Base-by-base conservation (phyloP, 2,113 vertebrate species). In the Aptenodytes forsteri region DNA sequence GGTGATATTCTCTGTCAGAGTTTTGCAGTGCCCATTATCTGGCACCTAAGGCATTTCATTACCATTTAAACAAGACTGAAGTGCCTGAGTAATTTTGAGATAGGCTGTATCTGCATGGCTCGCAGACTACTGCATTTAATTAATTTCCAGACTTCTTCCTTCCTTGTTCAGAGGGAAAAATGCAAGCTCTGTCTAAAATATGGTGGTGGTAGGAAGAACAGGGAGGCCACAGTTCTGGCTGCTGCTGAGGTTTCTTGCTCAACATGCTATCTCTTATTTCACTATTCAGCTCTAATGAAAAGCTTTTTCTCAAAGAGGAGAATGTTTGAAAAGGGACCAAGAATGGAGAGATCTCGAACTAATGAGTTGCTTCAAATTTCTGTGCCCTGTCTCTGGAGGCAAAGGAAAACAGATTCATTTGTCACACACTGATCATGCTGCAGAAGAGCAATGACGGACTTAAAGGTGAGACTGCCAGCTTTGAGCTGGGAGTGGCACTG, bases 11-110 rank as follows among this genome's bases (percentile, higher is more conserved):
- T 76, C 46, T 78, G 80, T 32, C 56, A 47, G 76, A 50, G 47
- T 77, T 94, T 52, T 64, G 58, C 54, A 46, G 83, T 29, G 62
- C 72, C 62, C 67, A 66, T 92, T 89, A 84, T 80, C n/a, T 50
- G 54, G 36, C 84, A 91, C 91, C 91, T 80, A 61, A 87, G 91
- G 95, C 95, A 65, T 93, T 93, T 95, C 75, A 87, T 91, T 95
- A 92, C 67, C 92, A 94, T 94, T 93, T 86, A 88, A 95, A 95
- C 16, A 26, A 77, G 70, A 44, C 36, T 62, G 70, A 88, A 94
- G 55, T 47, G 85, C 76, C 71, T 54, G 46, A 92, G 85, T 92
- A 86, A 94, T 94, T 91, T 65, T 69, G 90, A 91, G 90, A 94
- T 82, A 91, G 73, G 40, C 61, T 87, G 13, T 79, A 93, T 92